A percentile compares a stretch with the other conserved stretches of the same genome.
These are phyloP conservation scores for Mormyrus hasselquistii DNA, from an alignment of 2,797 vertebrate species.

Conservation along the genomic window DNA sequence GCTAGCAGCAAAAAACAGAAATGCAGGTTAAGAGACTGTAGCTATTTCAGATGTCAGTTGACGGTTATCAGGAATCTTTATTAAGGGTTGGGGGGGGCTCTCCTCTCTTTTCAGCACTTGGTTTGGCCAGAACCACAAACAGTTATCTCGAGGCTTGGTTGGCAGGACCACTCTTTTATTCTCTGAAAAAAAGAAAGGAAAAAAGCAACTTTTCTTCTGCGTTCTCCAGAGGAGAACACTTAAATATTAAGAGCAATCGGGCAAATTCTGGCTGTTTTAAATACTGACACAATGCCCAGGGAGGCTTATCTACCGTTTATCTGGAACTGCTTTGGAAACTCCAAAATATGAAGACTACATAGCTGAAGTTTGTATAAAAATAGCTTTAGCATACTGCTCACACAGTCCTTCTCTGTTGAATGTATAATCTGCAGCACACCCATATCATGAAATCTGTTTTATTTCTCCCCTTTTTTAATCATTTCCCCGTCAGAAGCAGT, in stretches of 20 bases:
- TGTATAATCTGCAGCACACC: neutral
- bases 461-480: neutral
- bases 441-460: neutral
- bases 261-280: neutral
- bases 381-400: neutral
- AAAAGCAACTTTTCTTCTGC: neutral
- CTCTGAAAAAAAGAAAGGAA: neutral
- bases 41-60: conserved; percentile 17
- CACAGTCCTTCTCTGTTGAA: neutral
- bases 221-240: neutral
- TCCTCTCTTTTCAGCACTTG: neutral
- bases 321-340: neutral
- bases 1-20: conserved; percentile 13
- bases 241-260: conserved; percentile 9
- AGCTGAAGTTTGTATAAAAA: neutral
- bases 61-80: neutral
- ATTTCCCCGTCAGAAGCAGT: neutral
- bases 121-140: conserved; percentile 16
- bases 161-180: conserved; percentile 1
- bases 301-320: neutral
- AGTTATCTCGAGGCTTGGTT: conserved; percentile 19
- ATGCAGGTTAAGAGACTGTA: neutral
- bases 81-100: neutral
- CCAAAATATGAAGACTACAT: neutral
- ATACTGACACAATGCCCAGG: neutral